These are phyloP conservation scores for Cyanocitta stelleri DNA, from an alignment of 2,113 vertebrate species.

Conservation along the genomic window DNA sequence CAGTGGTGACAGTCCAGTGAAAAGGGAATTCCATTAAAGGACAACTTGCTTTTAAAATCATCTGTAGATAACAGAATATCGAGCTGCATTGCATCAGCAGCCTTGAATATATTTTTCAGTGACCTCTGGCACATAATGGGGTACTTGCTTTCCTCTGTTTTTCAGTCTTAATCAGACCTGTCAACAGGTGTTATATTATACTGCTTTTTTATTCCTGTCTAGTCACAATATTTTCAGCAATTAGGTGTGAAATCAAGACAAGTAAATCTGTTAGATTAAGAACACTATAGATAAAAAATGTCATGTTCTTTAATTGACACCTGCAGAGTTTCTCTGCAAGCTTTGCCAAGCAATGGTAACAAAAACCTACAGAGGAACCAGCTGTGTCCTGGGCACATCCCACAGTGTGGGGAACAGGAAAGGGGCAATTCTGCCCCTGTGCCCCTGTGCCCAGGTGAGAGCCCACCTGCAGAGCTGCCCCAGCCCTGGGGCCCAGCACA, in stretches of 20 bases:
- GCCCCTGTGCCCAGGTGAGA: not conserved
- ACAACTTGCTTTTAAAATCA: not conserved
- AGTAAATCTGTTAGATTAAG: not conserved
- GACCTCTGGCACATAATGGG: not conserved
- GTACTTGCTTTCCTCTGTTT: not conserved
- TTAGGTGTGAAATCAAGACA: not conserved
- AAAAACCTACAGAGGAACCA: not conserved
- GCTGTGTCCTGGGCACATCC: not conserved
- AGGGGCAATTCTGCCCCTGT: not conserved
- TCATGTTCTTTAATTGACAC: not conserved
- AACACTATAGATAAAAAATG: not conserved
- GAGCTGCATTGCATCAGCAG: not conserved
- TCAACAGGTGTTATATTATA: not conserved
- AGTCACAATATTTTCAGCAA: constrained; percentile 30
- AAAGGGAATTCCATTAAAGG: constrained; percentile 18
- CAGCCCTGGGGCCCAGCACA: not conserved
- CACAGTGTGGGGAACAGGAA: not conserved
- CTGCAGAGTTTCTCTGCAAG: not conserved
- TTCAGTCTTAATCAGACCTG: not conserved
- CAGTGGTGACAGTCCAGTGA: constrained; percentile 14
- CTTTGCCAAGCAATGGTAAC: not conserved
- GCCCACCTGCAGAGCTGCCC: not conserved
- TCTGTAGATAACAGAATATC: not conserved
- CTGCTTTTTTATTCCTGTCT: not conserved
- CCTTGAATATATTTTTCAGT: not conserved